Evolutionary conservation across 2,113 vertebrate genomes (phyloP), one percentile per base, ranked within the genome.

Genomic region (Caloenas nicobarica): DNA sequence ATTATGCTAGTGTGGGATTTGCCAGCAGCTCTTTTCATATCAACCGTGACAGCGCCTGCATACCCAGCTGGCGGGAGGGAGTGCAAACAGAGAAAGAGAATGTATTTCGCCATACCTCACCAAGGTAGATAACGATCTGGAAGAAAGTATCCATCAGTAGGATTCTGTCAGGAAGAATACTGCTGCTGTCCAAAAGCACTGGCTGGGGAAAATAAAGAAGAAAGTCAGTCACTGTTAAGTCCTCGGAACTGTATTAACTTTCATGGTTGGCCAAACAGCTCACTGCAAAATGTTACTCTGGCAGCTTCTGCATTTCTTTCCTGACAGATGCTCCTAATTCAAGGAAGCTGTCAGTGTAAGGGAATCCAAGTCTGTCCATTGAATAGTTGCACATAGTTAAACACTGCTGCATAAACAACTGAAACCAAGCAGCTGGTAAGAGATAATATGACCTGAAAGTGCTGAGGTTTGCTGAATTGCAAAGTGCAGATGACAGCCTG

Each of bases 81-180:
- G n/a, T 5, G 13, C 24, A 72, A 40, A 68, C 0, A 50, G 22
- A 57, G 42, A 61, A 69, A 54, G 19, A 42, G 54, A 71, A 69
- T 0, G 0, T 36, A 10, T 90, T 74, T 64, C 38, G 89, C 57
- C 71, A 91, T 98, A 99, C 99, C 98, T 99, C 99, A 95, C 99
- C 99, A 77, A 99, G 99, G 95, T 98, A 99, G 97, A 99, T 99
- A 71, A 99, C 99, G 93, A 99, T 98, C 97, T 99, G 99, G 97
- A 99, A 99, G 97, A 99, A 99, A 36, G 99, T 99, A 96, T 99
- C 99, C 99, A 99, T 99, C 91, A 99, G 97, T 15, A 99, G 97
- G 95, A 99, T 99, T 91, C 99, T 98, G 93, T 99, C 99, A 44
- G 98, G 98, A 64, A 99, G 98, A 97, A 99, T 99, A 57, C 99